phyloP scores from a whole-genome alignment of 2,888 invertebrate genomes.

The Buathra laborator region DNA sequence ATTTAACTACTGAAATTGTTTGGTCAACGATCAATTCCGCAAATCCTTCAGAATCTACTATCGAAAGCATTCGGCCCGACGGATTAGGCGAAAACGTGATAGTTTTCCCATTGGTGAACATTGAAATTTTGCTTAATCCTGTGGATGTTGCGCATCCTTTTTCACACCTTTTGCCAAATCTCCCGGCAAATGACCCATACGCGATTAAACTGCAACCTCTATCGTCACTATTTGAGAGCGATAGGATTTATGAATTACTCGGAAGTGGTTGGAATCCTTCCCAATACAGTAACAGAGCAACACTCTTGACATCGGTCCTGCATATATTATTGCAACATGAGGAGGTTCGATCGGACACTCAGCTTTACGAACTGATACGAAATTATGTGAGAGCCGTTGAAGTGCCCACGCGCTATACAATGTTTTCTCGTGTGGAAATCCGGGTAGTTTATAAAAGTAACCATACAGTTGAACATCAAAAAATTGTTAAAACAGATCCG shows the following conservation, averaged over 20 bases:
- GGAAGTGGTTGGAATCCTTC: slow-evolving; percentile 62
- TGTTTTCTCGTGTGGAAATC: slow-evolving; percentile 2
- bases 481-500: too few relatives aligned
- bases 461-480: too few relatives aligned
- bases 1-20: slow-evolving; percentile 55
- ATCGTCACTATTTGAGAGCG: slow-evolving; percentile 29
- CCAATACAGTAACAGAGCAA: slow-evolving; percentile 63
- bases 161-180: slow-evolving; percentile 62
- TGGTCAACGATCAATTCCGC: slow-evolving; percentile 57
- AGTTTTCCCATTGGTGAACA: slow-evolving; percentile 68
- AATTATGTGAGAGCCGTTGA: slow-evolving; percentile 58
- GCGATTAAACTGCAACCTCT: slow-evolving; percentile 53
- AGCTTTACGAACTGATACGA: slow-evolving; percentile 42
- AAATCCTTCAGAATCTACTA: slow-evolving; percentile 16
- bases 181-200: background rate
- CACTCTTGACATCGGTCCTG: slow-evolving; percentile 66
- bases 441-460: background rate
- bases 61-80: slow-evolving; percentile 11
- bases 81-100: slow-evolving; percentile 4
- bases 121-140: slow-evolving; percentile 61
- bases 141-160: slow-evolving; percentile 68
- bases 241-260: slow-evolving; percentile 47
- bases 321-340: slow-evolving; percentile 41
- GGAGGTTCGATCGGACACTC: slow-evolving; percentile 29
- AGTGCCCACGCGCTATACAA: slow-evolving; percentile 17